Percentiles rank a stretch among this genome's conserved stretches.
Evolutionary conservation across 2,888 invertebrate genomes (phyloP).

Genomic region (Creontiades dilutus): DNA sequence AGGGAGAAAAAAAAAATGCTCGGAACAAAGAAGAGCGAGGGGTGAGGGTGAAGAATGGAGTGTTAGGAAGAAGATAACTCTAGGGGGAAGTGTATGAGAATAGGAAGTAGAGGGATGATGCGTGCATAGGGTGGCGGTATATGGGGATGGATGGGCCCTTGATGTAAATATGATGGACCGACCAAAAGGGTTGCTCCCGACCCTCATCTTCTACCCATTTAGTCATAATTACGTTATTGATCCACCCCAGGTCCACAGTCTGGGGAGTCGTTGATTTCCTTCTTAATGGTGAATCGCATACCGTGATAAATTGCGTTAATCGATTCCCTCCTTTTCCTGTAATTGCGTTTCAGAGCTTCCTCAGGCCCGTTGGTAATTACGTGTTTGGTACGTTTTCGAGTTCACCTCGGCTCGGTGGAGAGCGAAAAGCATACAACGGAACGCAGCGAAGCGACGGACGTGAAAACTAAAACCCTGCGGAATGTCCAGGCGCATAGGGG

Average conservation of each 20-base stretch:
- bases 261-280: constrained; percentile 37
- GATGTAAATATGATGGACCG: constrained; percentile 64
- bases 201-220: constrained; percentile 61
- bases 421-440: not conserved
- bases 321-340: not conserved
- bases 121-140: constrained; percentile 30
- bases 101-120: constrained; percentile 45
- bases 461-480: not conserved
- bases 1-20: not conserved
- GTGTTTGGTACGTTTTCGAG: not conserved
- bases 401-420: not conserved
- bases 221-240: constrained; percentile 64
- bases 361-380: not conserved
- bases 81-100: constrained; percentile 56
- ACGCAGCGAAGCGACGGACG: not conserved
- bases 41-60: constrained; percentile 42
- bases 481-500: constrained; percentile 12
- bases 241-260: constrained; percentile 38
- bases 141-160: constrained; percentile 51
- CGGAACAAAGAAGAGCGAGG: not conserved
- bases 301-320: constrained; percentile 11
- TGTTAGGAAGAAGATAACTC: constrained; percentile 57
- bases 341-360: not conserved
- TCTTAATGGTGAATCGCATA: constrained; percentile 24
- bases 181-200: constrained; percentile 30